Percentiles rank a stretch among this genome's conserved stretches.
phyloP scores from a whole-genome alignment of 1,140 invertebrate genomes.

The Caenorhabditis remanei region DNA sequence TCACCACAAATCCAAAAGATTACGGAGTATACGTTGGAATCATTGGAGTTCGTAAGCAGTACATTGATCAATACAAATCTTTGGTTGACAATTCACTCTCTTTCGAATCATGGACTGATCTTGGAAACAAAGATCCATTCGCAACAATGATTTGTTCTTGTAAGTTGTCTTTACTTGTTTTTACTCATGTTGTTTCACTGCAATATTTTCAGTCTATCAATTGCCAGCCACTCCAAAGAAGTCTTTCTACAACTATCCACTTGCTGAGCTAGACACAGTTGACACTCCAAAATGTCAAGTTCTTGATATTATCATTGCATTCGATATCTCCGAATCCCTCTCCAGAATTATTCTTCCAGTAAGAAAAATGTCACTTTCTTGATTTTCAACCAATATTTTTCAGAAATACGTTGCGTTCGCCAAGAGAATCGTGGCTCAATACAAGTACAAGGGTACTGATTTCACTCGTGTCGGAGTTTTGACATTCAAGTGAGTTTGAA shows the following conservation, averaged over 20 bases:
- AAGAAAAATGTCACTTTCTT: neutral
- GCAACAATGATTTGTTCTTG: slow-evolving; percentile 21
- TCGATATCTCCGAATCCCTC: slow-evolving; percentile 30
- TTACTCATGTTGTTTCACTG: neutral
- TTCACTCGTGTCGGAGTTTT: slow-evolving; percentile 25
- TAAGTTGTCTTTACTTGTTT: neutral
- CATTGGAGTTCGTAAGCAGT: neutral
- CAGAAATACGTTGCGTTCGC: slow-evolving; percentile 34
- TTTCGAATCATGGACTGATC: neutral
- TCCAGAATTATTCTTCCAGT: slow-evolving; percentile 37
- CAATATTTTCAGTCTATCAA: neutral
- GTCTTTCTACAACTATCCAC: neutral
- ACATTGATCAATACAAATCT: neutral
- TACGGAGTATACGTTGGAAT: slow-evolving; percentile 3
- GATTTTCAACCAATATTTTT: neutral
- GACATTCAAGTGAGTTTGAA: neutral
- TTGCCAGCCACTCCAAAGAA: neutral
- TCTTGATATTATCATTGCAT: slow-evolving; percentile 36
- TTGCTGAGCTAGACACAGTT: neutral
- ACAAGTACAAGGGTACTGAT: slow-evolving; percentile 6
- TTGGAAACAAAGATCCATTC: slow-evolving; percentile 11
- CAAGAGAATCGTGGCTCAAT: slow-evolving; percentile 3
- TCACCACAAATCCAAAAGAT: neutral
- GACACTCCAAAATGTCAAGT: slow-evolving; percentile 31
- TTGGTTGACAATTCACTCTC: neutral